Conservation (phyloP, 2,888 invertebrate genomes). For the Eulithis testata region DNA sequence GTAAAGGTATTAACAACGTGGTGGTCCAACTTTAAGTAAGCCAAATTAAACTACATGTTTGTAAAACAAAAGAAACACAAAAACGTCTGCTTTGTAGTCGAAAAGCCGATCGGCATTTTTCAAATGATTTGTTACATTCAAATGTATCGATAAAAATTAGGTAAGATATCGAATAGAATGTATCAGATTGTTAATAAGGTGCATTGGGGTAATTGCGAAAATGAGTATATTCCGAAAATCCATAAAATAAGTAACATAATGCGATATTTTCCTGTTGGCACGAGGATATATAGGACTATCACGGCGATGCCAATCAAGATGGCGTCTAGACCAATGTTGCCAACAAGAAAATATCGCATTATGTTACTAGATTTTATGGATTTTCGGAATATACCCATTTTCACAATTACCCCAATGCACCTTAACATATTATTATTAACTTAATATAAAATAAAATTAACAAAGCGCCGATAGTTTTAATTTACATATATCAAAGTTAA, state of each 20-base stretch:
- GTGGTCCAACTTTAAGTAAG: slow-evolving; percentile 55
- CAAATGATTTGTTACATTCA: slow-evolving; percentile 43
- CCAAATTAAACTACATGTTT: slow-evolving; percentile 31
- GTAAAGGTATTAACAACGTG: slow-evolving; percentile 73
- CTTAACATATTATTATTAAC: too few relatives aligned
- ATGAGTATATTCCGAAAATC: too few relatives aligned
- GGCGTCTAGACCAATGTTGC: too few relatives aligned
- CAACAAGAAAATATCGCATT: too few relatives aligned
- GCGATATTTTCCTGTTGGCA: too few relatives aligned
- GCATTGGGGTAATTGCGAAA: too few relatives aligned
- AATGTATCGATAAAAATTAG: slow-evolving; percentile 38
- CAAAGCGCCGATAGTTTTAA: slow-evolving; percentile 52
- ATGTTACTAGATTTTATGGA: too few relatives aligned
- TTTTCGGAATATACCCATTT: too few relatives aligned
- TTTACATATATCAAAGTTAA: slow-evolving; percentile 59
- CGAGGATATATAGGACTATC: too few relatives aligned
- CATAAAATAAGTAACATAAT: too few relatives aligned
- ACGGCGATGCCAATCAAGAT: too few relatives aligned
- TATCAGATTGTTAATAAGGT: slow-evolving; percentile 55
- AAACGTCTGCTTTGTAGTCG: slow-evolving; percentile 42
- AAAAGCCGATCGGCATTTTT: slow-evolving; percentile 50
- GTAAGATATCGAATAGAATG: slow-evolving; percentile 46
- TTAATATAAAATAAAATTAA: slow-evolving; percentile 47
- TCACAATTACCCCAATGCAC: too few relatives aligned
- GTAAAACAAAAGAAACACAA: slow-evolving; percentile 35